phyloP scores from a whole-genome alignment of 2,113 vertebrate species.

The Plotosus lineatus region DNA sequence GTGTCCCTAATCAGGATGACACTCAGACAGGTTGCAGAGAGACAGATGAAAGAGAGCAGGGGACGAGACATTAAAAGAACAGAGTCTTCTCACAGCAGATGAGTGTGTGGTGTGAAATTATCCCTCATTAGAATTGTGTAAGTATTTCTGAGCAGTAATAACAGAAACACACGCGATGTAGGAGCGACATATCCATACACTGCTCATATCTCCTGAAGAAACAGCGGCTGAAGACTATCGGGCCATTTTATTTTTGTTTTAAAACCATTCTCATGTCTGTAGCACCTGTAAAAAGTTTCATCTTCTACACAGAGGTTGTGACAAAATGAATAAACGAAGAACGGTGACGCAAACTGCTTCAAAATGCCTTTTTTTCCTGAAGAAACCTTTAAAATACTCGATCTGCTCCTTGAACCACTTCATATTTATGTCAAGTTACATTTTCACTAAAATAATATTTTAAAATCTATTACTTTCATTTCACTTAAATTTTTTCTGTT shows the following conservation, averaged over 20 bases:
- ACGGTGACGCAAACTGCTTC: too few relatives aligned
- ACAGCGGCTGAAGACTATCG: neutral
- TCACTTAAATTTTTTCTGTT: neutral
- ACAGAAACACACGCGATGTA: neutral
- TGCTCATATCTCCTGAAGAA: too few relatives aligned
- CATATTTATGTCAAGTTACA: neutral
- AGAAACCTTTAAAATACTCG: neutral
- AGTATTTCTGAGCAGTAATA: neutral
- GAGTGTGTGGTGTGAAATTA: conserved; percentile 4
- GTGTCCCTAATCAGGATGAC: conserved; percentile 54
- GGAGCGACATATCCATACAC: too few relatives aligned
- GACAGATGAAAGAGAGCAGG: conserved; percentile 23
- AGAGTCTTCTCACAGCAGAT: neutral
- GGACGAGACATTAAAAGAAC: neutral
- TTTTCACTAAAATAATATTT: neutral
- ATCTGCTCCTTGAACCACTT: neutral
- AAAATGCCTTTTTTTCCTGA: too few relatives aligned
- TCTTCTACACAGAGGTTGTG: neutral
- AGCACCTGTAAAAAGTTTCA: neutral
- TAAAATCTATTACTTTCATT: neutral
- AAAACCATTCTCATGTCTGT: neutral
- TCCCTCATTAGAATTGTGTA: neutral
- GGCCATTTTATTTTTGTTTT: neutral
- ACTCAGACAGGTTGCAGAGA: conserved; percentile 40
- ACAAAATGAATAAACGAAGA: neutral